Evolutionary conservation across 2,113 vertebrate species (phyloP), one percentile per base, ranked within the genome.

Genomic region (Pomatorhinus ruficollis): DNA sequence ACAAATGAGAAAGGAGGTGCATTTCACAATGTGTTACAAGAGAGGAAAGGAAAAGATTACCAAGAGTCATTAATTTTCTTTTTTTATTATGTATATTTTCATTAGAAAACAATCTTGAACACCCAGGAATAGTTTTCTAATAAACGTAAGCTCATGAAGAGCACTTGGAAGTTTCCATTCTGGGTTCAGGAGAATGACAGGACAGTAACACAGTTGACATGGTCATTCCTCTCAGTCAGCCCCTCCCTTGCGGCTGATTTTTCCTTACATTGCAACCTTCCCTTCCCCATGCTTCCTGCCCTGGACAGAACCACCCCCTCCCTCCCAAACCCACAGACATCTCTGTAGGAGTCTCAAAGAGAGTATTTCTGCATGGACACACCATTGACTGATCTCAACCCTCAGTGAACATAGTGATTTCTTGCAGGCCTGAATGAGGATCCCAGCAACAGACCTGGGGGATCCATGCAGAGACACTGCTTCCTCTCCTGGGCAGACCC

Each of bases 81-180:
- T 92, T 95, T 92, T 97, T 96, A 96, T 95, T 95, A 93, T 94
- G 93, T 93, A 95, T 97, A 93, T 96, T 96, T 96, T 97, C 96
- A 95, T 97, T 97, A 97, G 95, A 97, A 97, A 97, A 97, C 93
- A 97, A 95, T 84, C 95, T 97, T 89, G 90, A 95, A 96, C 97
- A 96, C 85, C 89, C 94, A 96, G 93, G 93, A 97, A 93, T 96
- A 97, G 86, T 97, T 97, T 97, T 97, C 96, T 96, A 97, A 96
- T 97, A 97, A 97, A 96, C 6, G 27, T 89, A 93, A 93, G 96
- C 96, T 96, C 96, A 61, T 95, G 95, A 96, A 97, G 94, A 97
- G 96, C 91, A 93, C 95, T 96, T 97, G 80, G 93, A 96, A 97
- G 95, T 96, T 96, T 97, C 96, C 95, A 92, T 96, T 96, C 93